phyloP scores from a whole-genome alignment of 2,888 invertebrate genomes.

The Himalopsyche anomala region DNA sequence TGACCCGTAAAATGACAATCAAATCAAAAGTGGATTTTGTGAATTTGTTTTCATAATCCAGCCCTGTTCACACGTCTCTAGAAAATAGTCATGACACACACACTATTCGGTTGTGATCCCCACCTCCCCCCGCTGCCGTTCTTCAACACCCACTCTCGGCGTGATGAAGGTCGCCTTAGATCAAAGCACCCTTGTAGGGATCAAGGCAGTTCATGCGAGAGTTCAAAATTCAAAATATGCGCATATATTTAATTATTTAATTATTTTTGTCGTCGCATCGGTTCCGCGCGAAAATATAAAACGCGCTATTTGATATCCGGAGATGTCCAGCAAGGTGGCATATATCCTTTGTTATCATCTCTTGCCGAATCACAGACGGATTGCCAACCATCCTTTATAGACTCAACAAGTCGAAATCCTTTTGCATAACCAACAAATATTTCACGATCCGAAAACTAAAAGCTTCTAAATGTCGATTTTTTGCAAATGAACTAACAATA shows the following conservation, averaged over 20 bases:
- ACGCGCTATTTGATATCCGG: not conserved
- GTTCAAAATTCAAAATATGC: slow-evolving; percentile 54
- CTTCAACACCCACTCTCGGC: not conserved
- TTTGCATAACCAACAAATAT: too few species aligned
- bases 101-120: not conserved
- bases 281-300: slow-evolving; percentile 54
- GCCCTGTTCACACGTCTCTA: not conserved
- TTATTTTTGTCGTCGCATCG: slow-evolving; percentile 7
- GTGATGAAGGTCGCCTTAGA: slow-evolving; percentile 55
- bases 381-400: not conserved
- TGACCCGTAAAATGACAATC: too few species aligned
- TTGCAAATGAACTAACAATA: too few species aligned
- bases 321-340: slow-evolving; percentile 2
- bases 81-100: slow-evolving; percentile 18
- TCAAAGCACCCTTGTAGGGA: slow-evolving; percentile 59
- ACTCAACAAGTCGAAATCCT: too few species aligned
- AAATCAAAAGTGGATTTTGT: too few species aligned
- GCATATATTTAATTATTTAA: slow-evolving; percentile 49
- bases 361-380: not conserved
- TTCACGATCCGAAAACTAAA: too few species aligned
- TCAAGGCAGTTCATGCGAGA: slow-evolving; percentile 56
- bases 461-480: too few species aligned
- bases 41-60: not conserved
- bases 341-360: not conserved
- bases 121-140: not conserved